Conservation (phyloP, 2,888 invertebrate species). For the Noctua comes region DNA sequence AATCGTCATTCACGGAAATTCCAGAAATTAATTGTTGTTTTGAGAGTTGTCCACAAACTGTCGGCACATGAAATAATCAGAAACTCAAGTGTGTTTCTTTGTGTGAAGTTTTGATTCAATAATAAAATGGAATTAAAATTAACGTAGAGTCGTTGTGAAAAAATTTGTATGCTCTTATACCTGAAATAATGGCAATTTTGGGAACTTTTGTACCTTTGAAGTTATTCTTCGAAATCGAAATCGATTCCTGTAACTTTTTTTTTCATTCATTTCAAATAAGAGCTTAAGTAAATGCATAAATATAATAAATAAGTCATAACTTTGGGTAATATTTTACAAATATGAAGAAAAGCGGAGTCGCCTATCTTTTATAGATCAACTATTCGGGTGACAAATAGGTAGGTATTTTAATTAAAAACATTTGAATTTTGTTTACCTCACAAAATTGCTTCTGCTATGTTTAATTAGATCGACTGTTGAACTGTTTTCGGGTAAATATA, state of each 20-base stretch:
- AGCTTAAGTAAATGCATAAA: background rate
- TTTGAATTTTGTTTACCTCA: slow-evolving; percentile 38
- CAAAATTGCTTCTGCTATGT: slow-evolving; percentile 5
- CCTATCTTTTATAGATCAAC: background rate
- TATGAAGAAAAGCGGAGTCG: background rate
- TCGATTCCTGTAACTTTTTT: background rate
- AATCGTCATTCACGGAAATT: slow-evolving; percentile 9
- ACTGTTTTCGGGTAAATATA: slow-evolving; percentile 17
- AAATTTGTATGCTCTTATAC: background rate
- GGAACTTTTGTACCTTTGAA: background rate
- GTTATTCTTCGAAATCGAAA: background rate
- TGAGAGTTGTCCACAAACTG: background rate
- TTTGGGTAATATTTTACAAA: background rate
- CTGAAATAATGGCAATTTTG: background rate
- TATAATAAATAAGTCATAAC: background rate
- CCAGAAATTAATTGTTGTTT: slow-evolving; percentile 18
- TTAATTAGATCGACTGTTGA: slow-evolving; percentile 18
- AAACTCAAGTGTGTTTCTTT: background rate
- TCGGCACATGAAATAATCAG: background rate
- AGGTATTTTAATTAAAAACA: slow-evolving; percentile 5
- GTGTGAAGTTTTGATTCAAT: background rate
- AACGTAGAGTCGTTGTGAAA: background rate
- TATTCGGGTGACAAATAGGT: background rate
- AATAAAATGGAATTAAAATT: background rate
- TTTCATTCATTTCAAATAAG: background rate